Conservation (phyloP, 1,140 invertebrate genomes). For the Drosophila azteca region DNA sequence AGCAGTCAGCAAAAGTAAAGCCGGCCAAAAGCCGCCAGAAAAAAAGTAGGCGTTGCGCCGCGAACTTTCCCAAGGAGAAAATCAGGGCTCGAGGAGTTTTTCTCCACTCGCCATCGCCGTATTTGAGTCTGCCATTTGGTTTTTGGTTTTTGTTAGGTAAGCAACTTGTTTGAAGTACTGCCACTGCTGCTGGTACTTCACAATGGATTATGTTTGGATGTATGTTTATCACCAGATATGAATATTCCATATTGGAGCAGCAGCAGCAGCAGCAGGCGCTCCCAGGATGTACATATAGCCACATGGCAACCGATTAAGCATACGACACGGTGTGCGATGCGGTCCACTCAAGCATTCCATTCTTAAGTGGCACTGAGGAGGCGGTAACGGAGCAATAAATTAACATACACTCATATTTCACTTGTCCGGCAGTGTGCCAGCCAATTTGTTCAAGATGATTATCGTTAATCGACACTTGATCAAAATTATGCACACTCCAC, state of each 20-base stretch:
- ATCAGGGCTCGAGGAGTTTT: slow-evolving; percentile 46
- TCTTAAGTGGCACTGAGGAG: slow-evolving; percentile 1
- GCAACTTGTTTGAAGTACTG: slow-evolving; percentile 76
- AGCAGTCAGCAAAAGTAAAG: slow-evolving; percentile 82
- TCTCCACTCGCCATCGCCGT: neutral
- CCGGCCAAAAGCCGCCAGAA: slow-evolving; percentile 64
- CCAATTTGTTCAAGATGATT: slow-evolving; percentile 49
- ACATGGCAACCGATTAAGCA: slow-evolving; percentile 52
- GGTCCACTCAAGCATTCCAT: slow-evolving; percentile 16
- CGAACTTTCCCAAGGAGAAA: slow-evolving; percentile 65
- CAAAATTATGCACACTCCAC: slow-evolving; percentile 17
- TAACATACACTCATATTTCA: slow-evolving; percentile 37
- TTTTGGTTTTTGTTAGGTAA: slow-evolving; percentile 69
- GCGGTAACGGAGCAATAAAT: slow-evolving; percentile 25
- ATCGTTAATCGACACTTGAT: slow-evolving; percentile 45
- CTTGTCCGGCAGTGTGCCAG: slow-evolving; percentile 16
- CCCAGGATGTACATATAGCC: neutral
- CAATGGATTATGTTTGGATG: slow-evolving; percentile 75
- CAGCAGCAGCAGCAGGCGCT: too few relatives aligned
- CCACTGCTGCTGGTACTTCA: slow-evolving; percentile 56
- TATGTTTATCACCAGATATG: slow-evolving; percentile 62
- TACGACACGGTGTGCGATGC: slow-evolving; percentile 44
- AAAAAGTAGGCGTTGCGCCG: slow-evolving; percentile 68
- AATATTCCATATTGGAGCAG: slow-evolving; percentile 44
- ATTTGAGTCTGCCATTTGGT: slow-evolving; percentile 20